Evolutionary conservation across 1,140 invertebrate genomes (phyloP).

Genomic region (Platorchestia sp.): DNA sequence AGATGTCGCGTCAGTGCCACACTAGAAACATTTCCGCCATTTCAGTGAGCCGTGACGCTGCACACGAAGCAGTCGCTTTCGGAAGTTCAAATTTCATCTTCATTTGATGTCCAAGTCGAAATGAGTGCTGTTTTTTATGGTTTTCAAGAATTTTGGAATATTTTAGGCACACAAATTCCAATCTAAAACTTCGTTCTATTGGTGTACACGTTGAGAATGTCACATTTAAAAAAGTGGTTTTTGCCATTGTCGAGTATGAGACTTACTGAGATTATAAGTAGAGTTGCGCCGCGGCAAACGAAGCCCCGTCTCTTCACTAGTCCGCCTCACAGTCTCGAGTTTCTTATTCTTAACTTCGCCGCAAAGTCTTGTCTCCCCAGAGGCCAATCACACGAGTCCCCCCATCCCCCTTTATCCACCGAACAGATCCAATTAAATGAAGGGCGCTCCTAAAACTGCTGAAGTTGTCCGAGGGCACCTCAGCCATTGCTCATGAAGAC

Average conservation of each 20-base stretch:
- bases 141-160: not conserved
- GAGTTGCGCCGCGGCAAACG: not conserved
- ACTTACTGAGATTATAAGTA: not conserved
- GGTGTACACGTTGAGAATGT: not conserved
- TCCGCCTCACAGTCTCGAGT: not conserved
- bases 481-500: not conserved
- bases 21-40: too few species aligned
- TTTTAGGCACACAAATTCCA: not conserved
- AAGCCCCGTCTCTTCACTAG: not conserved
- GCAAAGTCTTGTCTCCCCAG: not conserved
- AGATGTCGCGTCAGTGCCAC: not conserved
- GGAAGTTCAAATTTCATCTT: not conserved
- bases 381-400: not conserved
- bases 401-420: not conserved
- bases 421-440: conserved; percentile 9
- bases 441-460: not conserved
- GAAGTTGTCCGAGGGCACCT: not conserved
- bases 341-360: not conserved
- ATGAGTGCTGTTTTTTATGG: not conserved
- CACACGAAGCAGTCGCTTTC: too few species aligned
- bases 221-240: not conserved
- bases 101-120: not conserved
- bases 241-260: not conserved
- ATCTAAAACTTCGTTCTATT: not conserved
- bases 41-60: too few species aligned